These are phyloP conservation scores for Ctenopoma kingsleyae DNA, from an alignment of 2,797 vertebrate genomes.

Conservation along the genomic window DNA sequence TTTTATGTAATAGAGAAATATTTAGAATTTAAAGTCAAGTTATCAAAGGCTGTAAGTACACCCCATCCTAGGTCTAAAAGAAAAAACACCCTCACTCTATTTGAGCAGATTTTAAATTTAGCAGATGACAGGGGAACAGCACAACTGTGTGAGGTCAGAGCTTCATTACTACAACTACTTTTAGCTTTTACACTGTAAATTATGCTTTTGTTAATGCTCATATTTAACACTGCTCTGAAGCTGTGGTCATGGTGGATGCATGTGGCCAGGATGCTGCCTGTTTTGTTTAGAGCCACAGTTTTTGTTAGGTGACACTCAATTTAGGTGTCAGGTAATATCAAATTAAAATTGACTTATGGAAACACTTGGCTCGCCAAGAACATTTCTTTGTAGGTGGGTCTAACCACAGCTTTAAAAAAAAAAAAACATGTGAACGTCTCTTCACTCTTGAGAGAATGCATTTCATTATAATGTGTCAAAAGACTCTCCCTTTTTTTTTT, in stretches of 20 bases:
- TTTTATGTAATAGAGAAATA: background rate
- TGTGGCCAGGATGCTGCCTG: conserved; percentile 54
- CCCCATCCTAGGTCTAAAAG: background rate
- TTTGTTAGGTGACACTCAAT: conserved; percentile 66
- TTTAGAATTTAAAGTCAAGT: background rate
- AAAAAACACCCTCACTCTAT: conserved; percentile 5
- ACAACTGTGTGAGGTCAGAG: conserved; percentile 16
- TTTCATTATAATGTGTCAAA: conserved; percentile 26
- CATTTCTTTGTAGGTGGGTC: conserved; percentile 39
- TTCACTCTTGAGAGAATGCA: conserved; percentile 10
- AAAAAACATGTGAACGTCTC: conserved; percentile 32
- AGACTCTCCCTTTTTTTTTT: conserved; percentile 16
- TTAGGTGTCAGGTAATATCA: conserved; percentile 73
- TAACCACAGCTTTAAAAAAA: conserved; percentile 52
- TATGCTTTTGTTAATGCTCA: conserved; percentile 32
- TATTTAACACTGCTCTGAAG: conserved; percentile 36
- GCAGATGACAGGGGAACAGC: conserved; percentile 32
- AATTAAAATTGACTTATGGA: conserved; percentile 74
- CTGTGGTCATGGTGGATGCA: conserved; percentile 45
- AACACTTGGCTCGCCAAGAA: conserved; percentile 18
- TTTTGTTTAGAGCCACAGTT: conserved; percentile 55
- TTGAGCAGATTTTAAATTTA: conserved; percentile 32
- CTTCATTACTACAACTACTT: conserved; percentile 49
- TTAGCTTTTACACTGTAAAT: conserved; percentile 61
- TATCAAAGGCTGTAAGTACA: background rate